phyloP scores from a whole-genome alignment of 2,113 vertebrate genomes.

The Physeter macrocephalus region DNA sequence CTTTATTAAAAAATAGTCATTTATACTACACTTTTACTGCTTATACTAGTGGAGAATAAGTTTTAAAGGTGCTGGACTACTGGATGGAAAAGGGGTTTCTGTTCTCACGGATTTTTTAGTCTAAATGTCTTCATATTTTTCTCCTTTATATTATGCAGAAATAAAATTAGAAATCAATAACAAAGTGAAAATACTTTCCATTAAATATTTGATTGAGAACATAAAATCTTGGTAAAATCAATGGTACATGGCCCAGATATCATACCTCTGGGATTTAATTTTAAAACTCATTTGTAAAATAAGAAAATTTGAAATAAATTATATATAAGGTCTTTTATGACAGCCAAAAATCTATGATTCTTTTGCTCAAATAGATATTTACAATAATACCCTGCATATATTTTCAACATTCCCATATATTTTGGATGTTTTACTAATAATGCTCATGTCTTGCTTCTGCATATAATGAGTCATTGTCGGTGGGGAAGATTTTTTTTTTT shows the following conservation, averaged over 20 bases:
- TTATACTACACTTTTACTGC: background rate
- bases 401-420: background rate
- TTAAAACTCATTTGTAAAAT: background rate
- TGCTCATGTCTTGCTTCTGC: background rate
- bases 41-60: background rate
- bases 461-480: background rate
- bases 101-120: background rate
- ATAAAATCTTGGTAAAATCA: background rate
- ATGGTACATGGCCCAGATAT: background rate
- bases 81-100: background rate
- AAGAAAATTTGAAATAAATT: background rate
- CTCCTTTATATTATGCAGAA: background rate
- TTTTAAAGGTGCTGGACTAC: background rate
- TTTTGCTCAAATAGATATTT: background rate
- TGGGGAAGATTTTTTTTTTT: too few species aligned
- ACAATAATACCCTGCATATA: background rate
- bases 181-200: background rate
- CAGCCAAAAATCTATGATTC: background rate
- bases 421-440: background rate
- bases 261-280: background rate
- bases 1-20: background rate
- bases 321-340: background rate
- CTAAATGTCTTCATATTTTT: background rate
- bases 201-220: background rate
- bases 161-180: background rate